These are phyloP conservation scores for Eilema sororculum DNA, from an alignment of 2,888 invertebrate species.

Conservation along the genomic window DNA sequence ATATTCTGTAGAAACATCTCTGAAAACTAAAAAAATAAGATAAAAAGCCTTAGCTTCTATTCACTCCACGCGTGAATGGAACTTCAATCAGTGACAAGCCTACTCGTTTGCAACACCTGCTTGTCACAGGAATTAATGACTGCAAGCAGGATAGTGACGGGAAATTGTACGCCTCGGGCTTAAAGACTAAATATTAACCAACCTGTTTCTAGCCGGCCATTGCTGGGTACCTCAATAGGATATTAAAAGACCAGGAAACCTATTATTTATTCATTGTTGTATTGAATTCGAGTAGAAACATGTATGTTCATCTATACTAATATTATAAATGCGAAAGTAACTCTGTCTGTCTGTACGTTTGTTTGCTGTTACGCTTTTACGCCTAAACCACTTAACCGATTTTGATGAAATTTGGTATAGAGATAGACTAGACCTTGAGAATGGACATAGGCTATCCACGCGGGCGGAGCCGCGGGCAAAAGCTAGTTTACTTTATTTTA, in stretches of 20 bases:
- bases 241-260: constrained; percentile 14
- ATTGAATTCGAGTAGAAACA: neutral
- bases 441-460: too few relatives aligned
- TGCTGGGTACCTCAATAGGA: neutral
- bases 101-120: constrained; percentile 34
- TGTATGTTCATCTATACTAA: too few relatives aligned
- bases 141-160: constrained; percentile 40
- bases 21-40: constrained; percentile 22
- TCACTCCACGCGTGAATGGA: constrained; percentile 38
- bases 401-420: too few relatives aligned
- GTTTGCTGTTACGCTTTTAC: too few relatives aligned
- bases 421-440: too few relatives aligned
- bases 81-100: constrained; percentile 49
- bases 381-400: too few relatives aligned
- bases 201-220: constrained; percentile 25
- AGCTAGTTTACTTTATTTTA: neutral
- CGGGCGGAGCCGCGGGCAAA: too few relatives aligned
- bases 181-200: constrained; percentile 37
- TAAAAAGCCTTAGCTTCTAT: constrained; percentile 35
- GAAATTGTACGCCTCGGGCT: constrained; percentile 34
- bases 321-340: too few relatives aligned
- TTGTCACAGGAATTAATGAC: constrained; percentile 43
- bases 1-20: constrained; percentile 22
- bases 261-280: constrained; percentile 38
- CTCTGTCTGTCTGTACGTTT: too few relatives aligned